These are phyloP conservation scores for Aphaenogaster rudis DNA, from an alignment of 1,140 invertebrate species.

Conservation along the genomic window DNA sequence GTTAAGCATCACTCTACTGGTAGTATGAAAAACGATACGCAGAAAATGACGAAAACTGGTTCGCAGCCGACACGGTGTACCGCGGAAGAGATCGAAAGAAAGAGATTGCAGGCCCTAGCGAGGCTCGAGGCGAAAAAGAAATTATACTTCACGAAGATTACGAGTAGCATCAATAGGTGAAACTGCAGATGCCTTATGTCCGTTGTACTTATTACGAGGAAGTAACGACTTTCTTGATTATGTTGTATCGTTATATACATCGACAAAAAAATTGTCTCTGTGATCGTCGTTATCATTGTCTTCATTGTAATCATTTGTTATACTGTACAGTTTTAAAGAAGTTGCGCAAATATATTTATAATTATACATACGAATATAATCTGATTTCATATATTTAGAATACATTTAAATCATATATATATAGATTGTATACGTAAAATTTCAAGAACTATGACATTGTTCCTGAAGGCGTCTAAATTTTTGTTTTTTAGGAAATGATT, in stretches of 20 bases:
- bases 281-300: slow-evolving; percentile 24
- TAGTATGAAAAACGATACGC: slow-evolving; percentile 48
- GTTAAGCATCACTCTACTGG: slow-evolving; percentile 64
- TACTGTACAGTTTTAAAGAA: not conserved
- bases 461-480: not conserved
- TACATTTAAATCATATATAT: not conserved
- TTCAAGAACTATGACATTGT: not conserved
- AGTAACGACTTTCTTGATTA: slow-evolving; percentile 19
- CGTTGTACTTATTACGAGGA: not conserved
- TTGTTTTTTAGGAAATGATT: not conserved
- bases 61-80: slow-evolving; percentile 74
- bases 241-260: not conserved
- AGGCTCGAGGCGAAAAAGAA: slow-evolving; percentile 79
- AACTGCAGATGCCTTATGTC: not conserved
- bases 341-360: slow-evolving; percentile 52
- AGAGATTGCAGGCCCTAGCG: slow-evolving; percentile 81
- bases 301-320: not conserved
- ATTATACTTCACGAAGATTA: not conserved
- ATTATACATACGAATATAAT: slow-evolving; percentile 21
- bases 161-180: slow-evolving; percentile 67
- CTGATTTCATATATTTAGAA: not conserved
- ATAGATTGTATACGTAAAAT: not conserved
- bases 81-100: slow-evolving; percentile 83
- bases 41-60: slow-evolving; percentile 34
- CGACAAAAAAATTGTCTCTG: slow-evolving; percentile 15